Evolutionary conservation across 1,140 invertebrate species (phyloP).

Genomic region (Panulirus ornatus): DNA sequence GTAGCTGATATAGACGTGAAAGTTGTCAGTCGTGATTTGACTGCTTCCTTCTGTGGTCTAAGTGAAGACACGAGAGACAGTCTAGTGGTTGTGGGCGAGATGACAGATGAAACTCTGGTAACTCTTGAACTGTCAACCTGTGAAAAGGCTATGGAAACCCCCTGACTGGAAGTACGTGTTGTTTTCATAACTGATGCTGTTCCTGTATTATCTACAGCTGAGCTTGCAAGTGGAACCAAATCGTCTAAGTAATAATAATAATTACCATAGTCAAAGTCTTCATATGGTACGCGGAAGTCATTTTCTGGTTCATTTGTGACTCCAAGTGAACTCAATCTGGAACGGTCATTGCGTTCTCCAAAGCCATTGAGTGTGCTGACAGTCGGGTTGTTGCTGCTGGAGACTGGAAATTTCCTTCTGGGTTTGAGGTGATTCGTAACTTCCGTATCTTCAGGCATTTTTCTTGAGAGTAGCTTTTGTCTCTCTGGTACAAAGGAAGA

Average conservation of each 20-base stretch:
- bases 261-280: conserved; percentile 20
- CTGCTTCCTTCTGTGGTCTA: not conserved
- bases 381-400: not conserved
- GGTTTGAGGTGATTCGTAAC: not conserved
- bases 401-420: not conserved
- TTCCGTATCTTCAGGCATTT: not conserved
- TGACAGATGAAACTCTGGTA: not conserved
- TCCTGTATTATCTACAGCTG: no score
- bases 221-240: not conserved
- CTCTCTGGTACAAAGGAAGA: not conserved
- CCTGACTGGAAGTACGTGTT: not conserved
- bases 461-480: not conserved
- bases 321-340: not conserved
- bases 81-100: not conserved
- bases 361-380: not conserved
- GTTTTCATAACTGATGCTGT: not conserved
- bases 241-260: conserved; percentile 40
- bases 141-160: not conserved
- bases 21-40: not conserved
- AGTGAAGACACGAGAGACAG: not conserved
- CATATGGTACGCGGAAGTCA: not conserved
- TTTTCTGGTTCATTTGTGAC: not conserved
- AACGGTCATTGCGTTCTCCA: not conserved
- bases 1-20: not conserved
- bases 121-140: not conserved